Base-by-base conservation (phyloP, 1,140 invertebrate species). In the Orius insidiosus region DNA sequence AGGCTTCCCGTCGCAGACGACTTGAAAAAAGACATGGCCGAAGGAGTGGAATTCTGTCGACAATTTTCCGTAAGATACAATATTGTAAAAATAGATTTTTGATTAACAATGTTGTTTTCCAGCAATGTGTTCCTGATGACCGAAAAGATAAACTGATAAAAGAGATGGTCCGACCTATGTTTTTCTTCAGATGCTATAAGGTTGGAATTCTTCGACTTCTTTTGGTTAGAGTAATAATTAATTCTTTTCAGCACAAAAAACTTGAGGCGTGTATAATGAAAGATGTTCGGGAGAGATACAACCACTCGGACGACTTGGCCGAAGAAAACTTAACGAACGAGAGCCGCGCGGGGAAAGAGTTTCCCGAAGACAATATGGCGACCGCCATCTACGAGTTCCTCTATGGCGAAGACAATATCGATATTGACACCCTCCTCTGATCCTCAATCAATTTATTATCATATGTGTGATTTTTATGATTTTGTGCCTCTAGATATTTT, bases 161-260 rank as follows among this genome's bases (percentile, higher is more conserved):
- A n/a, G n/a, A n/a, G n/a, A n/a, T n/a, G 4, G 67, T 74, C 35
- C 65, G 68, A 31, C 72, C 73, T 0, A 75, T 75, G 69, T 74
- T 75, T 59, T 76, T 76, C 66, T 76, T 76, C 63, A 66, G 71
- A 47, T 76, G 74, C 55, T 76, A 76, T 54, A 75, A 76, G 54
- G 69, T 70, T 63, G 9, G 38, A 40, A 14, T 40, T 30, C 37
- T 7, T 34, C 11, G 5, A 6, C 6, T 42, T 42, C 35, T 14
- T 9, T 9, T 8, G 9, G 13, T 6, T 44, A 44, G 10, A 46
- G 10, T n/a, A 42, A n/a, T 44, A 7, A 18, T 7, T 10, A 35
- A 45, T 38, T 6, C 4, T 49, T 47, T 39, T 47, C 47, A 60
- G 67, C 72, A 76, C 56, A 76, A 76, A 59, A 76, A 76, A 57